Conservation (phyloP, 2,797 vertebrate species). For the Danionella dracula region DNA sequence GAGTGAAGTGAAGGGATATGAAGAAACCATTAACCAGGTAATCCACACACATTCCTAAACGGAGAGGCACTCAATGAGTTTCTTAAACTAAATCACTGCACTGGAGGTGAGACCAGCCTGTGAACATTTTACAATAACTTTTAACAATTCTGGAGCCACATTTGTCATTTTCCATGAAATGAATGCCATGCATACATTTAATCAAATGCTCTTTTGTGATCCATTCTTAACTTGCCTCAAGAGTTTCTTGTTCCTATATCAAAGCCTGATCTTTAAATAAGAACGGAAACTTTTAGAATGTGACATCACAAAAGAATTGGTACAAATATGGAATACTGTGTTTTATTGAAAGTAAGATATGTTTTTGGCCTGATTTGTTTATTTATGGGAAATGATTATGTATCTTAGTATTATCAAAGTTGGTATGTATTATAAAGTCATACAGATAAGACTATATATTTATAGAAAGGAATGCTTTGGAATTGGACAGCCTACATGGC, state of each 20-base stretch:
- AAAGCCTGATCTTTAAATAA: constrained; percentile 48
- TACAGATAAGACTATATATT: neutral
- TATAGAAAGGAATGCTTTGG: neutral
- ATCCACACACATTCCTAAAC: constrained; percentile 44
- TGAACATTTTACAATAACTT: constrained; percentile 41
- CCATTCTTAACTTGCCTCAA: constrained; percentile 48
- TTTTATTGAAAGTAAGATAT: constrained; percentile 55
- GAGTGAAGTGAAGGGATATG: constrained; percentile 69
- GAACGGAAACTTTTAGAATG: constrained; percentile 57
- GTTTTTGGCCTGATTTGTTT: constrained; percentile 46
- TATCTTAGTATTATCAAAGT: neutral
- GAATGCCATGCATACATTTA: constrained; percentile 54
- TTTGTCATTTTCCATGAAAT: constrained; percentile 21
- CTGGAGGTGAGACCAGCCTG: constrained; percentile 65
- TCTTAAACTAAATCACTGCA: neutral
- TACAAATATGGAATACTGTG: constrained; percentile 42
- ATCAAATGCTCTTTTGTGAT: constrained; percentile 51
- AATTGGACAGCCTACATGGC: neutral
- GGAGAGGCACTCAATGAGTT: neutral
- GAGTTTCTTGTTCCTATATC: constrained; percentile 54
- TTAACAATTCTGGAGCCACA: constrained; percentile 41
- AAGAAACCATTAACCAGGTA: constrained; percentile 66
- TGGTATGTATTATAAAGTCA: no score
- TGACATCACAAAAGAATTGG: constrained; percentile 43
- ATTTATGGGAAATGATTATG: neutral